Percentiles rank a stretch among this genome's conserved stretches.
Conservation (phyloP, 23 tunicate species). For the Oikopleura dioica region DNA sequence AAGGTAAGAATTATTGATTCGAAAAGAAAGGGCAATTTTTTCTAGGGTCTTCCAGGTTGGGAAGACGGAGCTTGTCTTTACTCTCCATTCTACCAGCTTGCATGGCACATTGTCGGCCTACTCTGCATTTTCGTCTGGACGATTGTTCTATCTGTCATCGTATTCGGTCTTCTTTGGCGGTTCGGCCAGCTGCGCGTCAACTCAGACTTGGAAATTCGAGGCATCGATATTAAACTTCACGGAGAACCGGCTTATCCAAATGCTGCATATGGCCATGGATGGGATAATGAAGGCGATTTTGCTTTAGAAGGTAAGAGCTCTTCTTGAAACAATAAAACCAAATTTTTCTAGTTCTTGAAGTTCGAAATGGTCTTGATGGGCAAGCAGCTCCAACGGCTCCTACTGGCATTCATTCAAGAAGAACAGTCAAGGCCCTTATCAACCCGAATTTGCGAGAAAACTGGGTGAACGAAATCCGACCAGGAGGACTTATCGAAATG, state of each 20-base stretch:
- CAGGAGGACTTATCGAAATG: background rate
- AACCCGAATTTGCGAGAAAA: background rate
- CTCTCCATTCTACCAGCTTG: conserved; percentile 6
- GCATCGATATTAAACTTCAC: conserved; percentile 4
- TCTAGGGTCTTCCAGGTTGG: background rate
- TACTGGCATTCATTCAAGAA: too few relatives aligned
- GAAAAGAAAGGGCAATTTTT: too few relatives aligned
- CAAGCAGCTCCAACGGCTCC: too few relatives aligned
- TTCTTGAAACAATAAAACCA: background rate
- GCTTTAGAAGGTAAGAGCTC: background rate
- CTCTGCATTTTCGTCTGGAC: background rate
- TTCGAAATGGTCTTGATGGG: too few relatives aligned
- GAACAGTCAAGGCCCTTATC: conserved; percentile 9
- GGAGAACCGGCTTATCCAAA: conserved; percentile 13
- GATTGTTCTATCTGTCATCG: background rate
- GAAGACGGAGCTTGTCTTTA: background rate
- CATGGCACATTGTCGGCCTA: conserved; percentile 2
- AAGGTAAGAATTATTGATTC: too few relatives aligned
- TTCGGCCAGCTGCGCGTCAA: background rate
- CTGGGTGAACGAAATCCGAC: background rate
- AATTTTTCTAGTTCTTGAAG: background rate
- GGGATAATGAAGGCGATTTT: conserved; percentile 11
- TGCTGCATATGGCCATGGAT: conserved; percentile 12
- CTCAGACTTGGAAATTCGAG: background rate
- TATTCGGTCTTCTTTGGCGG: background rate